These are phyloP conservation scores for Pseudomugil gertrudae DNA, from an alignment of 2,797 vertebrate species.

Conservation along the genomic window DNA sequence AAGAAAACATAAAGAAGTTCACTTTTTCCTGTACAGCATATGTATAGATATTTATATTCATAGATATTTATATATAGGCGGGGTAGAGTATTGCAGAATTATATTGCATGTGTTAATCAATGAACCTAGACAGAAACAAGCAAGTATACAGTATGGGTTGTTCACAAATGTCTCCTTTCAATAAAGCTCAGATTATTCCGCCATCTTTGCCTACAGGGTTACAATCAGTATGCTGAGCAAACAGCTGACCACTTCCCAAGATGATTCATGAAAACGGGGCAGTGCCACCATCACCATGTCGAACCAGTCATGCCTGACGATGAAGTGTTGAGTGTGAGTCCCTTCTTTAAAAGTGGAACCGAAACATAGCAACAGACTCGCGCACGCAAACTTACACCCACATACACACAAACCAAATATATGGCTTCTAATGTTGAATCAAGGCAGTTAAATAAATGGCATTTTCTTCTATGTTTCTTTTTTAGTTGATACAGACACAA, in stretches of 20 bases:
- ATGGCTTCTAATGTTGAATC: conserved; percentile 88
- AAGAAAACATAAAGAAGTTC: conserved; percentile 67
- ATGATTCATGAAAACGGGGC: conserved; percentile 67
- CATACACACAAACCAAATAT: conserved; percentile 82
- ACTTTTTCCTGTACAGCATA: conserved; percentile 80
- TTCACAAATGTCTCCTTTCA: conserved; percentile 73
- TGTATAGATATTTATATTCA: conserved; percentile 81
- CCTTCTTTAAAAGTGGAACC: conserved; percentile 72
- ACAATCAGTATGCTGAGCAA: conserved; percentile 68
- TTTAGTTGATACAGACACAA: conserved; percentile 86
- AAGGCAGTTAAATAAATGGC: conserved; percentile 89
- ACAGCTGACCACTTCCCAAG: conserved; percentile 55
- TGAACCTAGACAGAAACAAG: conserved; percentile 82
- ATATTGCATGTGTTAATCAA: conserved; percentile 85
- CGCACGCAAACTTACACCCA: conserved; percentile 69
- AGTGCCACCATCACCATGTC: conserved; percentile 62
- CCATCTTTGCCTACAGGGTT: conserved; percentile 67
- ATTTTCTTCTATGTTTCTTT: conserved; percentile 80
- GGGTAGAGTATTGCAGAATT: conserved; percentile 85
- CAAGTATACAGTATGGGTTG: conserved; percentile 80
- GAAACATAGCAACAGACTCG: conserved; percentile 68
- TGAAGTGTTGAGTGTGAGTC: conserved; percentile 65
- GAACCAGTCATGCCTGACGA: conserved; percentile 59
- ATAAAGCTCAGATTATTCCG: conserved; percentile 76
- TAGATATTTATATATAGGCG: conserved; percentile 82